Evolutionary conservation across 2,888 invertebrate genomes (phyloP).

Genomic region (Parelbella ahira): DNA sequence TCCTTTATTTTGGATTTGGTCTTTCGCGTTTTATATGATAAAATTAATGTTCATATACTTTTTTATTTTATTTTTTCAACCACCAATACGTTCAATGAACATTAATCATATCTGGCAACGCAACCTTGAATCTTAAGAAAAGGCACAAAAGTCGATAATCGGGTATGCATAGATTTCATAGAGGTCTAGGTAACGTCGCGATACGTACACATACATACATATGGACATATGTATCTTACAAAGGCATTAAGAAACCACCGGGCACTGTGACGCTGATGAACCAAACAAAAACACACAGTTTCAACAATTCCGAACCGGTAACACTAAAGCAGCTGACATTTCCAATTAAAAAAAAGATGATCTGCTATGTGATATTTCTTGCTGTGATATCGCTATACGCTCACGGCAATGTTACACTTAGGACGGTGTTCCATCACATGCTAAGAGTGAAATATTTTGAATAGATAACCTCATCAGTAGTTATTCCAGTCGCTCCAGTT

Average conservation of each 20-base stretch:
- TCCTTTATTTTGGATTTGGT: constrained; percentile 15
- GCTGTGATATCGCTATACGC: constrained; percentile 35
- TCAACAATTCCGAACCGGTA: constrained; percentile 59
- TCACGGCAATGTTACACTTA: constrained; percentile 24
- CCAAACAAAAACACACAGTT: constrained; percentile 45
- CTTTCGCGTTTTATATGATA: constrained; percentile 16
- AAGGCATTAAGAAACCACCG: constrained; percentile 9
- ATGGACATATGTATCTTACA: constrained; percentile 9
- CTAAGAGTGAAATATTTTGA: not conserved
- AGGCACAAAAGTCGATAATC: constrained; percentile 11
- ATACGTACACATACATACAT: constrained; percentile 19
- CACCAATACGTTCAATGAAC: constrained; percentile 4
- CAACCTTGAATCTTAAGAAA: constrained; percentile 11
- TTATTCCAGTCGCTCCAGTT: too few species aligned
- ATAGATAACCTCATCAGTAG: too few species aligned
- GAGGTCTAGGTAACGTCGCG: constrained; percentile 10
- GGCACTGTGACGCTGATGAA: constrained; percentile 46
- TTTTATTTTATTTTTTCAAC: constrained; percentile 10
- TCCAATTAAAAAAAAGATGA: constrained; percentile 61
- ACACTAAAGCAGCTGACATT: constrained; percentile 69
- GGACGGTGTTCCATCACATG: not conserved
- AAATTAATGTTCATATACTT: constrained; percentile 16
- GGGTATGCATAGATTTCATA: constrained; percentile 2
- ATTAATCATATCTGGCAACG: constrained; percentile 11
- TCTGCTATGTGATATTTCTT: constrained; percentile 42